Evolutionary conservation across 2,797 vertebrate species (phyloP).

Genomic region (Neomorphus geoffroyi): DNA sequence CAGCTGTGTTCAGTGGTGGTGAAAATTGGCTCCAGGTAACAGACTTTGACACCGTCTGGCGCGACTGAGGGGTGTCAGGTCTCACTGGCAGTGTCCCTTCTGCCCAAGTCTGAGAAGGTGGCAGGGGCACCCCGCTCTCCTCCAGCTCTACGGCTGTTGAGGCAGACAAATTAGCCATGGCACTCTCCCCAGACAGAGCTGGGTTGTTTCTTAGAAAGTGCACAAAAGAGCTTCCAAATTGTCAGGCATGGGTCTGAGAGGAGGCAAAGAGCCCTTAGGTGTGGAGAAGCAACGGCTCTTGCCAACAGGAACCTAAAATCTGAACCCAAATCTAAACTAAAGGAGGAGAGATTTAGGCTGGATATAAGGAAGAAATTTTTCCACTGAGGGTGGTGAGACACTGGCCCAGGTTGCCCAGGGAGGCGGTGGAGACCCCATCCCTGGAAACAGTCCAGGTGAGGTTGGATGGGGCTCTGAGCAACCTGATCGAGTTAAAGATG

Average conservation of each 20-base stretch:
- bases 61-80: neutral
- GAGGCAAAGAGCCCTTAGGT: neutral
- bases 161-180: neutral
- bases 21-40: neutral
- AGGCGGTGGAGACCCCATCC: too few relatives aligned
- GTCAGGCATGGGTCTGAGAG: fast-evolving
- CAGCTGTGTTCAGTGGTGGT: neutral
- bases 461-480: too few relatives aligned
- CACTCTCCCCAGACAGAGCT: neutral
- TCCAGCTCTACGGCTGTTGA: neutral
- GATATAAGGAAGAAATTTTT: too few relatives aligned
- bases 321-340: too few relatives aligned
- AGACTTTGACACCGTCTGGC: neutral
- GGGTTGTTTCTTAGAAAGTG: constrained; percentile 8
- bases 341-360: too few relatives aligned
- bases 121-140: neutral
- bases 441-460: too few relatives aligned
- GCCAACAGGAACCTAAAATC: neutral
- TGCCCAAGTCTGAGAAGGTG: neutral
- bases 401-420: too few relatives aligned
- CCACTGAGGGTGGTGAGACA: too few relatives aligned
- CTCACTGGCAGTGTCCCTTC: neutral
- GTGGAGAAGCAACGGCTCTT: fast-evolving
- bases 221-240: neutral
- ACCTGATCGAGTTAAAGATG: too few relatives aligned